Percentiles rank a stretch among this genome's conserved stretches.
Conservation (phyloP, 2,888 invertebrate genomes). For the Cyclophora punctaria region DNA sequence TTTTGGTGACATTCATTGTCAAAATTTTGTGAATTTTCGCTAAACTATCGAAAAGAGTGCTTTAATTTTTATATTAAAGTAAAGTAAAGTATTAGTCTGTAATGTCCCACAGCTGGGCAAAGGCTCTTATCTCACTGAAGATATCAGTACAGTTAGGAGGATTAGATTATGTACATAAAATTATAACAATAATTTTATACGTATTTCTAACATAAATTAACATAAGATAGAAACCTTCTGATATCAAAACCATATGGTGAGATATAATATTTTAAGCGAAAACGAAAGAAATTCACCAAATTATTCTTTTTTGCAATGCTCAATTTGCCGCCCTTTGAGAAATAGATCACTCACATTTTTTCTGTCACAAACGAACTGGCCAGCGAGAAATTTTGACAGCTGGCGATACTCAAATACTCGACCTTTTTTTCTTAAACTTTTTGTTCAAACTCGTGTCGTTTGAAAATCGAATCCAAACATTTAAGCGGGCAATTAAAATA, state of each 20-base stretch:
- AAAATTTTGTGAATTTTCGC: background rate
- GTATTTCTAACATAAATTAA: background rate
- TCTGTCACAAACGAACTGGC: slow-evolving; percentile 16
- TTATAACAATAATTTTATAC: background rate
- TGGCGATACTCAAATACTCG: slow-evolving; percentile 14
- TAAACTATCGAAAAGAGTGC: background rate
- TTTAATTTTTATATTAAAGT: too few relatives aligned
- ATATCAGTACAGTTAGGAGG: too few relatives aligned
- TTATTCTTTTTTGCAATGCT: too few relatives aligned
- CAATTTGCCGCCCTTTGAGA: too few relatives aligned
- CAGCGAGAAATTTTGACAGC: slow-evolving; percentile 21
- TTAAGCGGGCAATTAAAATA: slow-evolving; percentile 58
- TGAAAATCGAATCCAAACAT: slow-evolving; percentile 52
- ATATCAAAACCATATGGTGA: background rate
- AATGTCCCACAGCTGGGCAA: too few relatives aligned
- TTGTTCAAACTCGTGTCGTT: slow-evolving; percentile 29
- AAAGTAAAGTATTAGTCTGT: too few relatives aligned
- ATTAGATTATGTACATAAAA: background rate
- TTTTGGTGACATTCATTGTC: slow-evolving; percentile 4
- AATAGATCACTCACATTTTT: background rate
- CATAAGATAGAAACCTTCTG: background rate
- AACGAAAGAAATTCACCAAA: too few relatives aligned
- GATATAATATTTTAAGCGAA: background rate
- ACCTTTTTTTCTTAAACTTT: slow-evolving; percentile 16
- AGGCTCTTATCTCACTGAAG: too few relatives aligned